Evolutionary conservation across 2,113 vertebrate species (phyloP).

Genomic region (Paedocypris sp.): DNA sequence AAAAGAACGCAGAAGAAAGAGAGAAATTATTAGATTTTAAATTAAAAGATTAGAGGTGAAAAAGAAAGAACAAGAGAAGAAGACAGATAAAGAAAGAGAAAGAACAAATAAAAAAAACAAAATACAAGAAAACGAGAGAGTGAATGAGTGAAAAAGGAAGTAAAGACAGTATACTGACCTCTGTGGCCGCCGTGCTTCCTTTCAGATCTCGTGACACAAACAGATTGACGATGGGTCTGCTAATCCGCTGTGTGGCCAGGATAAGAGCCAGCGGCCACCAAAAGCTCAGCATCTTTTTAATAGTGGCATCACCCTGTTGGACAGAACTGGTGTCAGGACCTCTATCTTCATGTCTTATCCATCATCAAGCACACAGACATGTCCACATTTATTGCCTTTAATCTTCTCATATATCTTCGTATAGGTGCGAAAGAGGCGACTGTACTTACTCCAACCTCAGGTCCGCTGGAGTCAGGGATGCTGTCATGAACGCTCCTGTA

Average conservation of each 20-base stretch:
- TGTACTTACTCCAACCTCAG: conserved; percentile 72
- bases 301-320: conserved; percentile 83
- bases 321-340: conserved; percentile 10
- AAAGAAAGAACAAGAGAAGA: no score
- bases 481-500: conserved; percentile 76
- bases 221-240: conserved; percentile 93
- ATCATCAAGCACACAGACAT: no score
- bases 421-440: no score
- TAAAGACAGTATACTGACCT: conserved; percentile 25
- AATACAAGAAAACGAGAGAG: no score
- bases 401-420: no score
- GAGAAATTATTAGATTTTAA: no score
- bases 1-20: no score
- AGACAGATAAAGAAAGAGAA: no score
- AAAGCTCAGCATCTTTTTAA: conserved; percentile 95
- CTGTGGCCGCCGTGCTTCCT: conserved; percentile 57
- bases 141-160: not conserved
- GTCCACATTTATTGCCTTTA: no score
- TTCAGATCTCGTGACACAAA: conserved; percentile 95
- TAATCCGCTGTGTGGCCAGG: conserved; percentile 92
- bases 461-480: conserved; percentile 75
- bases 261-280: conserved; percentile 98
- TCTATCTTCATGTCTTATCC: no score
- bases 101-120: no score
- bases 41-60: no score